Percentiles rank a stretch among this genome's conserved stretches.
Evolutionary conservation across 1,140 invertebrate genomes (phyloP).

Genomic region (Aphidius ervi): DNA sequence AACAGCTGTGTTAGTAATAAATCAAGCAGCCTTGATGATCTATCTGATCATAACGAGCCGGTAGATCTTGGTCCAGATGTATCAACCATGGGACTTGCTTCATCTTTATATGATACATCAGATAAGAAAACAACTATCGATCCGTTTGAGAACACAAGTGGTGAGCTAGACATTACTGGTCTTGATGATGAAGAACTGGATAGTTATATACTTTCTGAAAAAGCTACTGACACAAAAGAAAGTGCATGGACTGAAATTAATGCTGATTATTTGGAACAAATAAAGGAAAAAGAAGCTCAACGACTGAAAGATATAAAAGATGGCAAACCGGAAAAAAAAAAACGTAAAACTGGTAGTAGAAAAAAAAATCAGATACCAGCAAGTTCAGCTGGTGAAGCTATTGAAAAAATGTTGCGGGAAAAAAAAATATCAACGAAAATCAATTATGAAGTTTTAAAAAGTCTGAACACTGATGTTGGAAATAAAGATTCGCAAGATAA

Average conservation of each 20-base stretch:
- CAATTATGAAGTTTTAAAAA: constrained; percentile 94
- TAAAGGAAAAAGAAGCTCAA: constrained; percentile 80
- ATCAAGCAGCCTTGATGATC: constrained; percentile 14
- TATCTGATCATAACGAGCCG: not conserved
- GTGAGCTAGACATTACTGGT: constrained; percentile 72
- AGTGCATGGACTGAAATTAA: constrained; percentile 81
- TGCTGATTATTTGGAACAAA: constrained; percentile 74
- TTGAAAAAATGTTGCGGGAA: constrained; percentile 90
- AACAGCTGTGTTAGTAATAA: constrained; percentile 45
- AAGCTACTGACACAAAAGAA: constrained; percentile 76
- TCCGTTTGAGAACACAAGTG: constrained; percentile 35
- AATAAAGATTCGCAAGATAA: not conserved
- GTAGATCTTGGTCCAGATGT: constrained; percentile 43
- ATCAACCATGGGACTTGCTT: constrained; percentile 44
- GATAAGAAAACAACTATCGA: not conserved
- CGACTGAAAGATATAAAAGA: constrained; percentile 70
- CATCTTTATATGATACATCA: constrained; percentile 7
- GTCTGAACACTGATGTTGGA: constrained; percentile 58
- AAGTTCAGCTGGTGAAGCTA: constrained; percentile 87
- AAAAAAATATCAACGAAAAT: constrained; percentile 96
- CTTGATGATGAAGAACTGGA: constrained; percentile 87
- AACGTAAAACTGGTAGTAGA: constrained; percentile 61
- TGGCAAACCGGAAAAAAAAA: constrained; percentile 75
- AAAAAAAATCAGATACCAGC: constrained; percentile 58
- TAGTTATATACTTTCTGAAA: constrained; percentile 77